Evolutionary conservation across 2,888 invertebrate species (phyloP).

Genomic region (Metalampra italica): DNA sequence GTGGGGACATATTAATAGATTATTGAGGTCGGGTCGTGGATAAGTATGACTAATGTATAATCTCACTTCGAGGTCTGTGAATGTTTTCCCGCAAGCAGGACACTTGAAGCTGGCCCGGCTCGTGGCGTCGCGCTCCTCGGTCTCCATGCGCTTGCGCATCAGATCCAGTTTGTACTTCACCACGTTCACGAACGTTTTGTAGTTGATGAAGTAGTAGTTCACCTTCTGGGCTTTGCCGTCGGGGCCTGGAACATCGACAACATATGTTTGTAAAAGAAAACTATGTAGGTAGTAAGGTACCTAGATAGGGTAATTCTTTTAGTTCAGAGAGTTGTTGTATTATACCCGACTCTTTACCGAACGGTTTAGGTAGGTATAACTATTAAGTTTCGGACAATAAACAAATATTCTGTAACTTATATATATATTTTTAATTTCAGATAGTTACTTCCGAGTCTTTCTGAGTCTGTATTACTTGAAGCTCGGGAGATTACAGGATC

Average conservation of each 20-base stretch:
- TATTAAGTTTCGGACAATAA: too few relatives aligned
- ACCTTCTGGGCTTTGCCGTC: conserved; percentile 97
- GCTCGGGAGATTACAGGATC: too few relatives aligned
- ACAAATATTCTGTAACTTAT: too few relatives aligned
- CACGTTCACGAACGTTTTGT: conserved; percentile 97
- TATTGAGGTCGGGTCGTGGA: too few relatives aligned
- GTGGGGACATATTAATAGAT: too few relatives aligned
- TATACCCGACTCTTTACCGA: too few relatives aligned
- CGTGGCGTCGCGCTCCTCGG: conserved; percentile 95
- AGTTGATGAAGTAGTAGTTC: conserved; percentile 98
- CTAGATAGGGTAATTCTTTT: too few relatives aligned
- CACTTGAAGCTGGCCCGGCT: conserved; percentile 97
- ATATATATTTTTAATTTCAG: too few relatives aligned
- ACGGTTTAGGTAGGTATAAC: too few relatives aligned
- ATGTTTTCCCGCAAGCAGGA: conserved; percentile 93
- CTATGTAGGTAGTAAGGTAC: neutral
- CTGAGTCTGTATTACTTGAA: too few relatives aligned
- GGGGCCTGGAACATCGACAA: conserved; percentile 54
- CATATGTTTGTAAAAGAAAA: neutral
- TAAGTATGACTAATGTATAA: neutral
- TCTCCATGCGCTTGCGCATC: conserved; percentile 97
- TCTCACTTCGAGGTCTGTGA: conserved; percentile 93
- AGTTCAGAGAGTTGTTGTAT: too few relatives aligned
- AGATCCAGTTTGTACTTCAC: conserved; percentile 98
- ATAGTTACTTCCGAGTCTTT: too few relatives aligned